Conservation (phyloP, 2,797 vertebrate species). For the Hydrocynus forskahlii region DNA sequence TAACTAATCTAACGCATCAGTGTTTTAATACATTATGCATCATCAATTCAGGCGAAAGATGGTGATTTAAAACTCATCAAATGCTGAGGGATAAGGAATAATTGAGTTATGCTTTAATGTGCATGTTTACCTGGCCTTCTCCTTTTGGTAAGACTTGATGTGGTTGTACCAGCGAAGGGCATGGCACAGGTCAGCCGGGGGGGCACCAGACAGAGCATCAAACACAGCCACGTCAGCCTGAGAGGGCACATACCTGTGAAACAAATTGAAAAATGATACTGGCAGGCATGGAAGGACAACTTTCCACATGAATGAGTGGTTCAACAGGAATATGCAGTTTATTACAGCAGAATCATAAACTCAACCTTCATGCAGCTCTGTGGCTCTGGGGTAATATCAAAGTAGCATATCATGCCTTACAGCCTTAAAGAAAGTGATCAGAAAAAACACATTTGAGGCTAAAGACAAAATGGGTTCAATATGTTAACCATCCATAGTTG, state of each 20-base stretch:
- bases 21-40: constrained; percentile 54
- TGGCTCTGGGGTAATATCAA: too few species aligned
- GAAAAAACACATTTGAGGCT: too few species aligned
- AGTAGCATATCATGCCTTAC: too few species aligned
- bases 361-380: too few species aligned
- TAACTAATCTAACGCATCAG: constrained; percentile 53
- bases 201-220: constrained; percentile 83
- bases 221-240: constrained; percentile 94
- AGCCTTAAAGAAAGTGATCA: too few species aligned
- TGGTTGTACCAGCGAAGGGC: constrained; percentile 97
- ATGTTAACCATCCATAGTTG: too few species aligned
- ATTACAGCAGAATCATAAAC: too few species aligned
- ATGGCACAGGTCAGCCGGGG: constrained; percentile 86
- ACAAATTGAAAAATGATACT: background rate
- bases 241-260: constrained; percentile 88
- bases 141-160: constrained; percentile 90
- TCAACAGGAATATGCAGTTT: too few species aligned
- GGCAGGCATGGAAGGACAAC: too few species aligned
- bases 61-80: constrained; percentile 64
- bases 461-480: too few species aligned
- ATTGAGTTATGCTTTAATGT: background rate
- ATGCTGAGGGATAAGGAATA: background rate
- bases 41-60: constrained; percentile 70
- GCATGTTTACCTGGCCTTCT: constrained; percentile 84
- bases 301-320: too few species aligned